These are phyloP conservation scores for Brevipalpus yothersi DNA, from an alignment of 1,140 invertebrate genomes.

Conservation along the genomic window DNA sequence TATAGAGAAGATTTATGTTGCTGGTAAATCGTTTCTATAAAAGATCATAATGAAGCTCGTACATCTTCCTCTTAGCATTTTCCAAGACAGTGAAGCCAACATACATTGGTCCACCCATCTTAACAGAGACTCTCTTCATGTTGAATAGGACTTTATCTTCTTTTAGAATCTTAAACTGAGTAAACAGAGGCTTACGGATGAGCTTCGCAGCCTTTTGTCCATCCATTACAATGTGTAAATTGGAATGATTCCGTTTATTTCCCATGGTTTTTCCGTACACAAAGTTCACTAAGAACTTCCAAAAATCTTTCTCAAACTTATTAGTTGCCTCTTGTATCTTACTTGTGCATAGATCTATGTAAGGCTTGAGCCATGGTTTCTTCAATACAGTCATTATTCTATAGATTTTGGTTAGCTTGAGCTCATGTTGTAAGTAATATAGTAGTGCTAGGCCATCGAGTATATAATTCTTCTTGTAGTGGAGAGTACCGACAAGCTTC, in stretches of 20 bases:
- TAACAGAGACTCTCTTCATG: slow-evolving; percentile 12
- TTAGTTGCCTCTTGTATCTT: slow-evolving; percentile 12
- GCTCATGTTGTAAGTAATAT: slow-evolving; percentile 22
- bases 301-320: slow-evolving; percentile 17
- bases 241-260: slow-evolving; percentile 22
- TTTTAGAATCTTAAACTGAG: slow-evolving; percentile 8
- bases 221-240: slow-evolving; percentile 19
- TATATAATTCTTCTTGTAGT: too few relatives aligned
- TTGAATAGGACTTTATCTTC: slow-evolving; percentile 10
- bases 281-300: slow-evolving; percentile 22
- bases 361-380: slow-evolving; percentile 22
- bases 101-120: slow-evolving; percentile 14
- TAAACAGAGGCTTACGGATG: slow-evolving; percentile 20
- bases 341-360: slow-evolving; percentile 22
- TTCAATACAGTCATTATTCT: slow-evolving; percentile 24
- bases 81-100: slow-evolving; percentile 13
- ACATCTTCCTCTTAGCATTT: slow-evolving; percentile 14
- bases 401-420: slow-evolving; percentile 25
- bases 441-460: slow-evolving; percentile 6
- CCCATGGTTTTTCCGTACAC: slow-evolving; percentile 26
- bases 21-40: slow-evolving; percentile 15
- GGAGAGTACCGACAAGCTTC: too few relatives aligned
- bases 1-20: slow-evolving; percentile 17
- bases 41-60: slow-evolving; percentile 17
- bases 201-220: slow-evolving; percentile 15